Evolutionary conservation across 1,140 invertebrate species (phyloP).

Genomic region (Reticulitermes speratus): DNA sequence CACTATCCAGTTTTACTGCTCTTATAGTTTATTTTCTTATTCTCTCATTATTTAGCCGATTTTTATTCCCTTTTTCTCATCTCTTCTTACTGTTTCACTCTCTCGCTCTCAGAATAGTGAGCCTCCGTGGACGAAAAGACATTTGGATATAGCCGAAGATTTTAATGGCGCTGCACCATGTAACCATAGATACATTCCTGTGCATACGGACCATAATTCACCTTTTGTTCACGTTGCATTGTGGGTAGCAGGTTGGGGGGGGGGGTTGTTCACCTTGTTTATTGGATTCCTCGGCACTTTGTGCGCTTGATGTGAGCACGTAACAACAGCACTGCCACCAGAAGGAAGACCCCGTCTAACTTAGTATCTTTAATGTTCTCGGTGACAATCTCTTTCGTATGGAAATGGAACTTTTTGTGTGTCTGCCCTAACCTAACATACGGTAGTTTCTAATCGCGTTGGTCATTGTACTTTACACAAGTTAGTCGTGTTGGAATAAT

Average conservation of each 20-base stretch:
- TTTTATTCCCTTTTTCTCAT: background rate
- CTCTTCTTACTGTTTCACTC: background rate
- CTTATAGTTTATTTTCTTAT: background rate
- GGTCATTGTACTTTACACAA: background rate
- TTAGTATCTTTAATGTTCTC: background rate
- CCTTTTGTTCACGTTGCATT: constrained; percentile 32
- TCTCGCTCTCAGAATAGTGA: background rate
- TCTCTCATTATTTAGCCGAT: background rate
- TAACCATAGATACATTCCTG: constrained; percentile 27
- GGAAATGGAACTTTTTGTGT: constrained; percentile 4
- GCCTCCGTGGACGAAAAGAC: background rate
- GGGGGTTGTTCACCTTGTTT: constrained; percentile 30
- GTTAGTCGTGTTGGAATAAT: too few relatives aligned
- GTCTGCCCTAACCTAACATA: background rate
- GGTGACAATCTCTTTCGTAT: background rate
- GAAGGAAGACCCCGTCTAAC: too few relatives aligned
- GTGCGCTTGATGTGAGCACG: constrained; percentile 21
- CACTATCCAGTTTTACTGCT: background rate
- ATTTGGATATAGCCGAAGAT: constrained; percentile 7
- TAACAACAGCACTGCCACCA: background rate
- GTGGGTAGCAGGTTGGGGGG: background rate
- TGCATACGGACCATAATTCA: constrained; percentile 33
- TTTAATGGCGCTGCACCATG: background rate
- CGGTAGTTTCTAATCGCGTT: background rate
- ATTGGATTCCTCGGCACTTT: constrained; percentile 33